Conservation (phyloP, 2,888 invertebrate species). For the Drosophila mimetica region DNA sequence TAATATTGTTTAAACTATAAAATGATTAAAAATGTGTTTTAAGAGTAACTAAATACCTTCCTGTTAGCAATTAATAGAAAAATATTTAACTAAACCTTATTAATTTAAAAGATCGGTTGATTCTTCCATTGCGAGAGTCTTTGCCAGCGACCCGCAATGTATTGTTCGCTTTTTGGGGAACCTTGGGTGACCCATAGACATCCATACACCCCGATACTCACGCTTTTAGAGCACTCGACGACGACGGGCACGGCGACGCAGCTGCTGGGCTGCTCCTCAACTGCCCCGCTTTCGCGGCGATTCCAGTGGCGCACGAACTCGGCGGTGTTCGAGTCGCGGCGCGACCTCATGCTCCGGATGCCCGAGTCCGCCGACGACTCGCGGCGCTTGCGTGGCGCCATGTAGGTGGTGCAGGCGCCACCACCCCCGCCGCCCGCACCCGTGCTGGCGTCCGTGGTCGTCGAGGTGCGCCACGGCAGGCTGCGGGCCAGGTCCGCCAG, state of each 20-base stretch:
- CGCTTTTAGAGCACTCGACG: constrained; percentile 69
- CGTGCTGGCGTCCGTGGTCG: constrained; percentile 85
- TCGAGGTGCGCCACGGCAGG: constrained; percentile 91
- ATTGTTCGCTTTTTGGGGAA: not conserved
- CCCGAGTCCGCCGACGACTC: constrained; percentile 95
- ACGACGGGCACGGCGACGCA: constrained; percentile 69
- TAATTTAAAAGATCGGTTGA: too few relatives aligned
- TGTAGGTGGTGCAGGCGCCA: constrained; percentile 82
- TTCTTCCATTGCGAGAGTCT: too few relatives aligned
- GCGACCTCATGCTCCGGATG: constrained; percentile 90
- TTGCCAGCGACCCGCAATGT: not conserved
- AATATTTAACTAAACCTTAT: too few relatives aligned
- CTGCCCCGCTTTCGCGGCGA: constrained; percentile 87
- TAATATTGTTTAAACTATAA: too few relatives aligned
- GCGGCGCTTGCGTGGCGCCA: constrained; percentile 89
- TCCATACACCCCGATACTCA: constrained; percentile 48
- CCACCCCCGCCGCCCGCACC: constrained; percentile 39
- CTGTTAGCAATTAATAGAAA: too few relatives aligned
- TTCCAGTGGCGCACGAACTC: constrained; percentile 91
- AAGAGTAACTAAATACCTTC: too few relatives aligned
- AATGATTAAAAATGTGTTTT: too few relatives aligned
- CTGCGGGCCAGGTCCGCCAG: constrained; percentile 94
- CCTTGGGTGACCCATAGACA: not conserved
- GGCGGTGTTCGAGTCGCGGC: constrained; percentile 90
- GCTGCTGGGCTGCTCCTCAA: constrained; percentile 77